Evolutionary conservation across 1,140 invertebrate genomes (phyloP), one percentile per base, ranked within the genome.

Genomic region (Drosophila navojoa): DNA sequence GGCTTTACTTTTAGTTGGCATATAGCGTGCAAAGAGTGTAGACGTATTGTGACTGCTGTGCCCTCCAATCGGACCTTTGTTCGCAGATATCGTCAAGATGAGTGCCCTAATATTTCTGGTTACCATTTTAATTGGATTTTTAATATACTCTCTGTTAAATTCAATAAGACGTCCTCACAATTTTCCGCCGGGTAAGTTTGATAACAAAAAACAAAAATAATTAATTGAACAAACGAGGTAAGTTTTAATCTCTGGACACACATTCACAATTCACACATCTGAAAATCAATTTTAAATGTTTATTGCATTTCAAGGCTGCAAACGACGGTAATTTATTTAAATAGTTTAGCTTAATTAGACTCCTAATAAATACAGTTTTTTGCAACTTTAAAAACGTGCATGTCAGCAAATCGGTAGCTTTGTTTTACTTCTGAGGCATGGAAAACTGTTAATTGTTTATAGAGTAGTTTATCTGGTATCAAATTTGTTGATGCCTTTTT

Each of bases 141-240:
- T 84, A 15, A 60, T 90, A 29, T 82, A 76, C 76, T 79, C 61
- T 27, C 38, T 91, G 19, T 13, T 91, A 2, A 77, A 47, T 5
- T 90, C 90, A 5, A 45, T 90, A 32, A 72, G 71, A 40, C 71
- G 90, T 5, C 90, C 90, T 4, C 71, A 68, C 60, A 91, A 91
- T 71, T 91, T 89, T 62, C 90, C 90, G 40, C 90, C 90, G 81
- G 90, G 90, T 91, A 27, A 90, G 77, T 66, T 4, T n/a, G 3
- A 11, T 3, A n/a, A 16, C 3, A 60, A 25, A 0, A 5, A 25
- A 50, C 59, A 11, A 2, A 15, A 35, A 19, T 9, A 35, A 35
- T 7, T 35, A 9, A 1, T 35, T 38, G 3, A 13, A 38, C 11
- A 11, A 11, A 11, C 10, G 11, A 11, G 0, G 35, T 3, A 38